Evolutionary conservation across 2,797 vertebrate species (phyloP).

Genomic region (Lutjanus campechanus): DNA sequence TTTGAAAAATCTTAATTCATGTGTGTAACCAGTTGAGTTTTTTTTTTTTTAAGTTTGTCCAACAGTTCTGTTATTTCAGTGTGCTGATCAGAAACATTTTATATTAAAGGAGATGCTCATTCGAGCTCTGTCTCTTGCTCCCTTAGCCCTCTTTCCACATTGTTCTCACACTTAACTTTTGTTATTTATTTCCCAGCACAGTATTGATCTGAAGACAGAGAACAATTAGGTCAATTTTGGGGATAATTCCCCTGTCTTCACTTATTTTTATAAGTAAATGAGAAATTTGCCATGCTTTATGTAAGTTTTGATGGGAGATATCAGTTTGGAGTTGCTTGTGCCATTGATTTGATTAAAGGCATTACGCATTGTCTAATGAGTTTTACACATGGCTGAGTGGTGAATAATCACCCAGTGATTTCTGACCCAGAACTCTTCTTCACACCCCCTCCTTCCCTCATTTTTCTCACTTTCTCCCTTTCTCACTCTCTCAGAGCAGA

Average conservation of each 20-base stretch:
- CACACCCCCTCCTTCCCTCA: constrained; percentile 65
- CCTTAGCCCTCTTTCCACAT: constrained; percentile 20
- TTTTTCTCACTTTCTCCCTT: constrained; percentile 86
- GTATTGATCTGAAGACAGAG: constrained; percentile 82
- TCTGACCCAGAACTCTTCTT: constrained; percentile 88
- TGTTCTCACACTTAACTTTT: constrained; percentile 72
- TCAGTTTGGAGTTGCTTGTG: constrained; percentile 83
- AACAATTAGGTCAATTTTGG: constrained; percentile 83
- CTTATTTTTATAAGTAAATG: constrained; percentile 85
- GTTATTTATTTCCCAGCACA: constrained; percentile 65
- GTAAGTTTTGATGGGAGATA: constrained; percentile 85
- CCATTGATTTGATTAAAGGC: constrained; percentile 99
- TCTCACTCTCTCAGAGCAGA: constrained; percentile 74
- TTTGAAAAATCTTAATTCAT: no score
- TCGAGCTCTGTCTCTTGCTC: not conserved
- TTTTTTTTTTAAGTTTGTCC: no score
- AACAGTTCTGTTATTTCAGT: no score
- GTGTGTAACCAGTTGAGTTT: no score
- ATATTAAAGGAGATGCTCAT: constrained; percentile 7
- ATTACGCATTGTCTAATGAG: constrained; percentile 99
- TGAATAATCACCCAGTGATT: constrained; percentile 94
- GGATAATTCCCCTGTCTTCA: constrained; percentile 83
- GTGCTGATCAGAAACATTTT: constrained; percentile 6
- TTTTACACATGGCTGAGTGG: constrained; percentile 99
- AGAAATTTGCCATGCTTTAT: constrained; percentile 88